A percentile compares a stretch with the other conserved stretches of the same genome.
These are phyloP conservation scores for Carettochelys insculpta DNA, from an alignment of 2,113 vertebrate genomes.

Conservation along the genomic window DNA sequence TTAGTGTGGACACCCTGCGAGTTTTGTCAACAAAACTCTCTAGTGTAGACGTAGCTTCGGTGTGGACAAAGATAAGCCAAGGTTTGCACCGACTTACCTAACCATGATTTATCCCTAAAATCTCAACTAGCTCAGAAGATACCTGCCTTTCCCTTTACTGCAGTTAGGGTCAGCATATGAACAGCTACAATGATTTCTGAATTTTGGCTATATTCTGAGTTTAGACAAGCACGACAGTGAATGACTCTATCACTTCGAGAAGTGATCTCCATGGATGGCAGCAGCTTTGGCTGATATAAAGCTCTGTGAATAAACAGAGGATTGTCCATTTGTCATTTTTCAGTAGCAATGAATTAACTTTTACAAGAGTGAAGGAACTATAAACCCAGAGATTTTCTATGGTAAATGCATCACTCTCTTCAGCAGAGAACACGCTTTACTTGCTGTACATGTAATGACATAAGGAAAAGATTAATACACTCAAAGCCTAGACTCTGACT, in stretches of 20 bases:
- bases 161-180: background rate
- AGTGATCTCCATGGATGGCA: background rate
- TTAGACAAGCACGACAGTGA: background rate
- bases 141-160: background rate
- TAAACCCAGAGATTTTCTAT: background rate
- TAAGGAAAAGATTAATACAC: slow-evolving; percentile 7
- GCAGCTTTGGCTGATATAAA: background rate
- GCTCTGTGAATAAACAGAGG: background rate
- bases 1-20: too few relatives aligned
- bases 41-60: background rate
- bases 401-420: background rate
- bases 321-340: background rate
- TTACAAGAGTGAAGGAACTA: background rate
- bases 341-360: background rate
- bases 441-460: background rate
- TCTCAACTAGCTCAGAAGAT: background rate
- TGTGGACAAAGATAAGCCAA: background rate
- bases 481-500: background rate
- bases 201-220: fast-evolving
- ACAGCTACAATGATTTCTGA: background rate
- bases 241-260: background rate
- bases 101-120: background rate
- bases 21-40: too few relatives aligned
- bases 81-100: background rate
- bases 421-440: background rate